A percentile compares a stretch with the other conserved stretches of the same genome.
phyloP scores from a whole-genome alignment of 2,797 vertebrate genomes.

The Sebastes oblongus region DNA sequence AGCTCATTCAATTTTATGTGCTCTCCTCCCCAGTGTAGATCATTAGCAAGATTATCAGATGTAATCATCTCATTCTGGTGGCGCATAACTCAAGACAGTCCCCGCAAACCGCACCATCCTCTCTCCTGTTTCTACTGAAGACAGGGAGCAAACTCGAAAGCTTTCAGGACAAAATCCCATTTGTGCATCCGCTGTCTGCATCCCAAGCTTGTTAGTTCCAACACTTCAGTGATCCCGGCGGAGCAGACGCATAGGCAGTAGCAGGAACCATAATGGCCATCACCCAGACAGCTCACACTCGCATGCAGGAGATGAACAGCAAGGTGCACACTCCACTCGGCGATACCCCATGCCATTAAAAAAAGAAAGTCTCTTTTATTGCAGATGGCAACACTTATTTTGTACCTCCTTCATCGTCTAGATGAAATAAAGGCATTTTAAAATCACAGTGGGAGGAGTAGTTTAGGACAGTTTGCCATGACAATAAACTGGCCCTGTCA shows the following conservation, averaged over 20 bases:
- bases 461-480: conserved; percentile 64
- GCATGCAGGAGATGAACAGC: conserved; percentile 71
- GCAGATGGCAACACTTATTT: conserved; percentile 74
- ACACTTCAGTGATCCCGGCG: conserved; percentile 82
- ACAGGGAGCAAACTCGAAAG: conserved; percentile 68
- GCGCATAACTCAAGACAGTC: conserved; percentile 54
- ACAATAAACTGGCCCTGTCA: conserved; percentile 62
- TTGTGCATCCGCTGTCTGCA: conserved; percentile 82
- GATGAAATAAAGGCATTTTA: conserved; percentile 74
- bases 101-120: conserved; percentile 22
- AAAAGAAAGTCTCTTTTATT: conserved; percentile 76
- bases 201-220: conserved; percentile 84
- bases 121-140: conserved; percentile 49
- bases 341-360: conserved; percentile 70
- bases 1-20: conserved; percentile 62
- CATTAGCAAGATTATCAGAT: conserved; percentile 78
- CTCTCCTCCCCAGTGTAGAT: conserved; percentile 65
- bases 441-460: conserved; percentile 74
- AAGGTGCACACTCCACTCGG: conserved; percentile 72
- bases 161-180: conserved; percentile 83
- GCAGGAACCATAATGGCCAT: conserved; percentile 81
- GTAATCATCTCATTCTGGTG: conserved; percentile 72
- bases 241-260: conserved; percentile 71
- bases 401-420: conserved; percentile 56
- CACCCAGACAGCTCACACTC: conserved; percentile 75